Conservation (phyloP, 37 sponge, comb jelly and placozoan genomes). For the Beroe ovata region DNA sequence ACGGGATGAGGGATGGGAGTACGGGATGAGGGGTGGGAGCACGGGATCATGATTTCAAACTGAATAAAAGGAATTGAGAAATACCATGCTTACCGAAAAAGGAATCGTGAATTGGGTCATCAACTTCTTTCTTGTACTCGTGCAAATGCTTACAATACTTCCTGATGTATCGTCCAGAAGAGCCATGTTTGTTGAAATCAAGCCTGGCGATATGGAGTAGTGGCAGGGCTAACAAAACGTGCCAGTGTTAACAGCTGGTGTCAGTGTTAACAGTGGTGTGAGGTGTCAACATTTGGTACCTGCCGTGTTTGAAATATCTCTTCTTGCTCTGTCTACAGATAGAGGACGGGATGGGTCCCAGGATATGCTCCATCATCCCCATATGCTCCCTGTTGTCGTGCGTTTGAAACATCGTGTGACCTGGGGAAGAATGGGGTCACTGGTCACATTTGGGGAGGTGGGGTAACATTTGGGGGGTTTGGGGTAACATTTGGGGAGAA, state of each 20-base stretch:
- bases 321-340: slow-evolving; percentile 74
- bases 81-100: slow-evolving; percentile 58
- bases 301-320: slow-evolving; percentile 56
- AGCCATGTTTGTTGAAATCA: slow-evolving; percentile 11
- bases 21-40: too few species aligned
- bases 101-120: neutral
- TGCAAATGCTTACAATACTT: slow-evolving; percentile 37
- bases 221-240: neutral
- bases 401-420: slow-evolving; percentile 95
- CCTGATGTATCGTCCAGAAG: slow-evolving; percentile 61
- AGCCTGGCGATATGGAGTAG: neutral
- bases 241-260: neutral
- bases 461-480: too few species aligned
- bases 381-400: slow-evolving; percentile 97
- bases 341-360: slow-evolving; percentile 82
- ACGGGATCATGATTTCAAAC: too few species aligned
- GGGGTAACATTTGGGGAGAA: too few species aligned
- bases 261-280: neutral
- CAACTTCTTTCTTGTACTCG: slow-evolving; percentile 2
- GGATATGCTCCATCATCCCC: slow-evolving; percentile 95
- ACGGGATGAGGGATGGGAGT: too few species aligned
- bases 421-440: too few species aligned
- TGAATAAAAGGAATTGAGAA: too few species aligned
- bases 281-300: neutral
- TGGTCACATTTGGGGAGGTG: too few species aligned